Evolutionary conservation across 2,113 vertebrate genomes (phyloP).

Genomic region (Hydrolagus affinis): DNA sequence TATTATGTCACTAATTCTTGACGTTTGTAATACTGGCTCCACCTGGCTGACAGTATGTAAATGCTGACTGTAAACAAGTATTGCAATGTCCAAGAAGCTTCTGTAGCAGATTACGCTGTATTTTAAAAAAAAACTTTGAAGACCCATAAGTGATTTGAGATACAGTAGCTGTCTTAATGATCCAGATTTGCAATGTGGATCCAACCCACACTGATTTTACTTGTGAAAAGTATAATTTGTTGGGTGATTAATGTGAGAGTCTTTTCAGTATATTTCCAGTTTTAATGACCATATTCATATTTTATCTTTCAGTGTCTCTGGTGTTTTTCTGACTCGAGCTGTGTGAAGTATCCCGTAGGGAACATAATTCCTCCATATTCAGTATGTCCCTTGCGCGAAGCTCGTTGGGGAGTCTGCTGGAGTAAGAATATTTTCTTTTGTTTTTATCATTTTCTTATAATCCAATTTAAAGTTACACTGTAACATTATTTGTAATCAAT

Average conservation of each 20-base stretch:
- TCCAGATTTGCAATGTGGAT: background rate
- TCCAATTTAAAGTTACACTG: too few relatives aligned
- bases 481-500: too few relatives aligned
- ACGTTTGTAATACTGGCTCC: background rate
- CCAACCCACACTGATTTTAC: background rate
- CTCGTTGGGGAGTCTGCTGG: slow-evolving; percentile 80
- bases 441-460: too few relatives aligned
- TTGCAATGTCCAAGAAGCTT: background rate
- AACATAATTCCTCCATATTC: slow-evolving; percentile 62
- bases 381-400: slow-evolving; percentile 58
- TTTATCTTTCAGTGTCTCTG: slow-evolving; percentile 66
- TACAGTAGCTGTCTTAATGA: background rate
- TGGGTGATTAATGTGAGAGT: background rate
- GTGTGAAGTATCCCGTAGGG: slow-evolving; percentile 69
- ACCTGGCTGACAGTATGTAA: background rate
- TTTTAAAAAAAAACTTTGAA: background rate
- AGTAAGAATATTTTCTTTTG: slow-evolving; percentile 54
- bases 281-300: slow-evolving; percentile 10
- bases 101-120: background rate
- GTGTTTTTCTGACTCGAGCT: slow-evolving; percentile 64
- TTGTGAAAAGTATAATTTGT: background rate
- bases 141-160: background rate
- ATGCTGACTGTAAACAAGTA: background rate
- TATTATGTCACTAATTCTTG: too few relatives aligned
- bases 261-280: background rate